Evolutionary conservation across 2,113 vertebrate genomes (phyloP), one percentile per base, ranked within the genome.

Genomic region (Bufo bufo): DNA sequence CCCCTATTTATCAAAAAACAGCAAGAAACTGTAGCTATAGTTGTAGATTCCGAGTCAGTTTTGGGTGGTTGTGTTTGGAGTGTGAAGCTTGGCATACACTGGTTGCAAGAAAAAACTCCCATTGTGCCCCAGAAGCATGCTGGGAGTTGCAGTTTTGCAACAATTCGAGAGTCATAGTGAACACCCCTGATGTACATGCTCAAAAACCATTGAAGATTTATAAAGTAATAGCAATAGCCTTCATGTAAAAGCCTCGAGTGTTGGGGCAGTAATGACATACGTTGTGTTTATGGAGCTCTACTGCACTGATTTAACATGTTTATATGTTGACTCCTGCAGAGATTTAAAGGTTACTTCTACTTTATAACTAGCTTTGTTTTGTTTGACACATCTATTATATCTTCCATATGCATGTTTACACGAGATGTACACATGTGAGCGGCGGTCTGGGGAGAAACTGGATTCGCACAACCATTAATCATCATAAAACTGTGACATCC

Each of bases 401-500:
- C 80, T 84, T 88, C 87, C 87, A 88, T 88, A 88, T 88, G 87
- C 56, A 16, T 88, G 87, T 88, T 88, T 88, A 88, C 69, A 88
- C 63, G 63, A 75, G 80, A 88, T 84, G 77, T 88, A 88, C 87
- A 88, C 63, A 82, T 72, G 69, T 75, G 45, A 83, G 81, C 54
- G 71, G 59, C 47, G 43, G 87, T 84, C 87, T 77, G 71, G 71
- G 45, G 87, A 88, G 87, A 52, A 75, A 88, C 66, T 56, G 54
- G 58, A 82, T 54, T 65, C 58, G 43, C 74, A 75, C 11, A 65
- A 66, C 54, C 56, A 88, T 88, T 83, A 75, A 88, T 88, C 87
- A 83, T 88, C 87, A 84, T 88, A 88, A 88, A 87, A 88, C 71
- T 52, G 87, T 83, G 87, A 88, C 80, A 88, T 88, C 80, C 66